Evolutionary conservation across 2,797 vertebrate genomes (phyloP).

Genomic region (Anguilla anguilla): DNA sequence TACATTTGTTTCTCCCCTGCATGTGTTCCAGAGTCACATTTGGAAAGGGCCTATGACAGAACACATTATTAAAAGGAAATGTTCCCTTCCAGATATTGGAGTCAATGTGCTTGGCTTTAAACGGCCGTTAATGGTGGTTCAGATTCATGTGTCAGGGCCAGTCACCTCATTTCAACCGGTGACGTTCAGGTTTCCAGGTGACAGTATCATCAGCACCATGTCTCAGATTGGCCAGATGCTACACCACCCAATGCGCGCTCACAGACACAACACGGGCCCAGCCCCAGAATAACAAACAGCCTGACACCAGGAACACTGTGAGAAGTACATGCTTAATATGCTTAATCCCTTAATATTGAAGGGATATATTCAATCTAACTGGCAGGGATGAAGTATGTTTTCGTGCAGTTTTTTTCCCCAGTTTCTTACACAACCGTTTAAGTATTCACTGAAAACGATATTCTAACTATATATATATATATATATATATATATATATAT

Average conservation of each 20-base stretch:
- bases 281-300: neutral
- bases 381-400: neutral
- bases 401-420: neutral
- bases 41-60: neutral
- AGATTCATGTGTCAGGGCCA: slow-evolving; percentile 26
- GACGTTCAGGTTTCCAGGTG: neutral
- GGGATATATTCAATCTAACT: slow-evolving; percentile 1
- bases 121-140: slow-evolving; percentile 14
- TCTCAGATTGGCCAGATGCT: slow-evolving; percentile 3
- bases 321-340: neutral
- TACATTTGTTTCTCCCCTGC: neutral
- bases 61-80: neutral
- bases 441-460: neutral
- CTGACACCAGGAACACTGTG: neutral
- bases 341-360: neutral
- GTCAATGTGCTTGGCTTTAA: neutral
- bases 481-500: neutral
- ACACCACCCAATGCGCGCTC: neutral
- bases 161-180: slow-evolving; percentile 12
- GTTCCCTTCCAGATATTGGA: neutral
- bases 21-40: neutral
- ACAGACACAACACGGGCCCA: neutral
- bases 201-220: slow-evolving; percentile 9
- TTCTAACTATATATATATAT: neutral
- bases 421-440: slow-evolving; percentile 1